A percentile compares a stretch with the other conserved stretches of the same genome.
These are phyloP conservation scores for Intellagama lesueurii DNA, from an alignment of 2,797 vertebrate species.

Conservation along the genomic window DNA sequence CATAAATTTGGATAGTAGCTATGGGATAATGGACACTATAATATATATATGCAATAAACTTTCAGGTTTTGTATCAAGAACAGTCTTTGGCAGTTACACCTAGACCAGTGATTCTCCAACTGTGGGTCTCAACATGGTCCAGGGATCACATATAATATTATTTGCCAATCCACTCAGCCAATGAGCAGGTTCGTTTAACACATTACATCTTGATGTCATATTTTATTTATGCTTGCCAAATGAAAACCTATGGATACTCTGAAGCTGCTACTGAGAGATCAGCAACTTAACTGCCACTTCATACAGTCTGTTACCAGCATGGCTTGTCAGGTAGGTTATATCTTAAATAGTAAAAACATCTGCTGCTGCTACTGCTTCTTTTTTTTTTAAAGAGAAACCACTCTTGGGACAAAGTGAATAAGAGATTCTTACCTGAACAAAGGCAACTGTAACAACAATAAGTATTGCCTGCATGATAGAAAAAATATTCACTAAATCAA, in stretches of 20 bases:
- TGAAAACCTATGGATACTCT: no score
- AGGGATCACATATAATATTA: neutral
- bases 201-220: no score
- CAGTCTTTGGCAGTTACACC: neutral
- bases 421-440: slow-evolving; percentile 90
- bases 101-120: neutral
- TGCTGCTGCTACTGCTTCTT: neutral
- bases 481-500: slow-evolving; percentile 2
- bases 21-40: neutral
- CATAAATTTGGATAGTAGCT: neutral
- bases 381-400: neutral
- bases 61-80: neutral
- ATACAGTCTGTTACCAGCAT: neutral
- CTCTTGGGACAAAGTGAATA: neutral
- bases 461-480: slow-evolving; percentile 89
- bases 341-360: neutral
- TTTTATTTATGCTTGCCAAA: no score
- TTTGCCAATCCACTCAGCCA: no score
- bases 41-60: neutral
- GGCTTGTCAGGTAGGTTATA: neutral
- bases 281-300: no score
- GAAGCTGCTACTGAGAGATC: no score
- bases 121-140: neutral
- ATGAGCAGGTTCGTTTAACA: no score
- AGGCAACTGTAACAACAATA: slow-evolving; percentile 97